These are phyloP conservation scores for Oedothorax gibbosus DNA, from an alignment of 1,140 invertebrate genomes.

Conservation along the genomic window DNA sequence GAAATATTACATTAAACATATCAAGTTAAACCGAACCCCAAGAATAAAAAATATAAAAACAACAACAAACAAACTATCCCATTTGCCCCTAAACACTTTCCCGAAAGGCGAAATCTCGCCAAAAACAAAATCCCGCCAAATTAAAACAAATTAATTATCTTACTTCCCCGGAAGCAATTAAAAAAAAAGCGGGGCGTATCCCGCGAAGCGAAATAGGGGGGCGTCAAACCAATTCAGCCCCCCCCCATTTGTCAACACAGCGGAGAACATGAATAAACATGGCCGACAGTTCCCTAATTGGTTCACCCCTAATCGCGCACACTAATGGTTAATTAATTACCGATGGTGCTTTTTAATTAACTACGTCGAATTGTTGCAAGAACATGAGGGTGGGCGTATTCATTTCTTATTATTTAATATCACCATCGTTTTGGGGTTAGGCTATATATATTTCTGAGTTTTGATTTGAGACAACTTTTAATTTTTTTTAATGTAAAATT, in stretches of 20 bases:
- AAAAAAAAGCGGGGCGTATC: constrained; percentile 21
- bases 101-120: neutral
- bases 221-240: constrained; percentile 35
- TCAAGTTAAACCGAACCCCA: too few relatives aligned
- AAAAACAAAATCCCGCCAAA: constrained; percentile 46
- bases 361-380: neutral
- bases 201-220: constrained; percentile 29
- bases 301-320: constrained; percentile 53
- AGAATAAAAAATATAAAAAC: too few relatives aligned
- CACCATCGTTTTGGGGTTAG: too few relatives aligned
- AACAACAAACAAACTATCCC: too few relatives aligned
- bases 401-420: too few relatives aligned
- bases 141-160: constrained; percentile 60
- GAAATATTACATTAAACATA: too few relatives aligned
- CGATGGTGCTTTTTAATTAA: constrained; percentile 50
- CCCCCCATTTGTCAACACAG: constrained; percentile 53
- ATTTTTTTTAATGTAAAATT: too few relatives aligned
- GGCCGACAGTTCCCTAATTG: constrained; percentile 55
- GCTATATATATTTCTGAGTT: too few relatives aligned
- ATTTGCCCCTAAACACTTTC: neutral
- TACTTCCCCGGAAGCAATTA: constrained; percentile 54
- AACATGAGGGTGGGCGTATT: constrained; percentile 10
- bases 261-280: constrained; percentile 59
- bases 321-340: constrained; percentile 61
- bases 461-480: too few relatives aligned